Conservation (phyloP, 2,888 invertebrate genomes). For the Ischnus inquisitorius region DNA sequence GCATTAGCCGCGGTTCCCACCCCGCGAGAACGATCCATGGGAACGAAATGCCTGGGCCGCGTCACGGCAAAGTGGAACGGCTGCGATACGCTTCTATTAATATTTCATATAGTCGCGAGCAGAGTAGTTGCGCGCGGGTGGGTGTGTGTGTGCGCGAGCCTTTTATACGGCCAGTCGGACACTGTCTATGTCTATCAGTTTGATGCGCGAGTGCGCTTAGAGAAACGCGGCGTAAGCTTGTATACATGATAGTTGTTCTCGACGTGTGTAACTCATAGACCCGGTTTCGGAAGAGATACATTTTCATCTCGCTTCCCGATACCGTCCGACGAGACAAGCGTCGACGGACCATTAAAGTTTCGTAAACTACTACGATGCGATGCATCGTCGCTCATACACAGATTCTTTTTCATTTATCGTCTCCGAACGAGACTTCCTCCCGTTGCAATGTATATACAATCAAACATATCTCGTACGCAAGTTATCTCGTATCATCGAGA, state of each 20-base stretch:
- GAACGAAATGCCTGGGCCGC: constrained; percentile 66
- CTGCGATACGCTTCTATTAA: constrained; percentile 74
- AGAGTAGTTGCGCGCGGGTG: constrained; percentile 42
- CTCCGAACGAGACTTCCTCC: background rate
- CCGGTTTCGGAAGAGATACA: background rate
- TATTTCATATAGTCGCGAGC: constrained; percentile 74
- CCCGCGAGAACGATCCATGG: constrained; percentile 70
- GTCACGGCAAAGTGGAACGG: constrained; percentile 73
- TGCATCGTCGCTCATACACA: constrained; percentile 10
- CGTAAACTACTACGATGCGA: too few relatives aligned
- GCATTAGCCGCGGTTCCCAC: constrained; percentile 68
- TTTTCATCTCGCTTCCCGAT: background rate
- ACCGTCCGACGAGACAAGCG: too few relatives aligned
- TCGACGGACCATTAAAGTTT: too few relatives aligned
- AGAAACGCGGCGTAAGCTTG: constrained; percentile 46
- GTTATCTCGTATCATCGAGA: constrained; percentile 17
- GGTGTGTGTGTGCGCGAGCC: constrained; percentile 26
- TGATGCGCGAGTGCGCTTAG: constrained; percentile 61
- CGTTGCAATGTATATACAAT: background rate
- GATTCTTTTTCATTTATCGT: background rate
- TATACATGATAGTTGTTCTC: constrained; percentile 51
- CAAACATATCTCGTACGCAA: background rate
- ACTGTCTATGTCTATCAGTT: constrained; percentile 50
- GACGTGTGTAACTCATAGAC: constrained; percentile 5
- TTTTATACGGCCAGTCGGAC: constrained; percentile 3